These are phyloP conservation scores for human DNA, from an alignment of 2,113 vertebrate species.

Conservation along the genomic window GRCh38 chrX:151610501-151611000, in stretches of 20 bases:
- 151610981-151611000: not conserved
- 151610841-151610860: not conserved
- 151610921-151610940: not conserved
- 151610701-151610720: not conserved
- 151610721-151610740: not conserved
- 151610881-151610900: not conserved
- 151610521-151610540: not conserved
- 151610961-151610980: not conserved
- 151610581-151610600: not conserved
- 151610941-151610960: not conserved
- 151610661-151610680: not conserved
- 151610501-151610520: not conserved
- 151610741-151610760: not conserved
- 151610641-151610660: conserved; percentile 13
- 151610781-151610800: not conserved
- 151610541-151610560: not conserved
- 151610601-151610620: not conserved
- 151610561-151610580: not conserved
- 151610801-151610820: not conserved
- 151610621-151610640: conserved; percentile 22
- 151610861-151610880: not conserved
- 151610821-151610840: not conserved
- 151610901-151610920: not conserved
- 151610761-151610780: not conserved
- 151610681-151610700: not conserved